Conservation (phyloP, 2,797 vertebrate species). For the Tokudaia tokunoshimensis region DNA sequence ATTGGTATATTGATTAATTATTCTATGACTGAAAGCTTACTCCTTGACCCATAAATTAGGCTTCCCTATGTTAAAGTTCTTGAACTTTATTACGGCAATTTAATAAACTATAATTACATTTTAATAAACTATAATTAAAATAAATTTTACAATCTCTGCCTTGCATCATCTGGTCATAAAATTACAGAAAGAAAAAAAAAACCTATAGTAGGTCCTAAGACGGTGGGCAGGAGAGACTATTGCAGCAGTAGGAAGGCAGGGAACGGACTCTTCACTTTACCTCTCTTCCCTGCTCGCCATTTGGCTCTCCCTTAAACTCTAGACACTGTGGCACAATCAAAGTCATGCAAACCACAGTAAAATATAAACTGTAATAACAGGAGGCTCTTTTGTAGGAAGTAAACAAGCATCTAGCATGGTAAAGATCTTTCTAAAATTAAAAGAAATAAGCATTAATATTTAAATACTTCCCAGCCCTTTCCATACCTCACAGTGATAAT, state of each 20-base stretch:
- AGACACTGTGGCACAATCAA: conserved; percentile 18
- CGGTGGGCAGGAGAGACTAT: background rate
- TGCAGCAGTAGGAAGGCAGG: background rate
- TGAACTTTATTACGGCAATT: conserved; percentile 61
- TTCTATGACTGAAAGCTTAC: conserved; percentile 59
- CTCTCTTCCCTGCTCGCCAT: background rate
- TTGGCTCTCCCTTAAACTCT: conserved; percentile 23
- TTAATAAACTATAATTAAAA: conserved; percentile 41
- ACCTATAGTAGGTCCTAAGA: background rate
- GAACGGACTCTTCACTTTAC: background rate
- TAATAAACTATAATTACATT: conserved; percentile 21
- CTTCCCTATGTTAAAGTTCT: conserved; percentile 28
- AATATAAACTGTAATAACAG: background rate
- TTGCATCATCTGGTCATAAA: conserved; percentile 60
- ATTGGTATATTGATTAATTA: background rate
- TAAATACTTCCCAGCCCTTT: conserved; percentile 8
- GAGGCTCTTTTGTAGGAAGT: conserved; percentile 38
- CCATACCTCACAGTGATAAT: conserved; percentile 49
- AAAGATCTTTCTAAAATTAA: background rate
- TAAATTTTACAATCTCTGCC: conserved; percentile 41
- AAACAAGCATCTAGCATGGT: conserved; percentile 58
- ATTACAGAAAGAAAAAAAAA: background rate
- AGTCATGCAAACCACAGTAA: conserved; percentile 16
- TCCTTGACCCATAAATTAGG: conserved; percentile 44
- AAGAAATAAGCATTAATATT: conserved; percentile 40